Base-by-base conservation (phyloP, 23 tunicate species). In the Ascidia mentula region DNA sequence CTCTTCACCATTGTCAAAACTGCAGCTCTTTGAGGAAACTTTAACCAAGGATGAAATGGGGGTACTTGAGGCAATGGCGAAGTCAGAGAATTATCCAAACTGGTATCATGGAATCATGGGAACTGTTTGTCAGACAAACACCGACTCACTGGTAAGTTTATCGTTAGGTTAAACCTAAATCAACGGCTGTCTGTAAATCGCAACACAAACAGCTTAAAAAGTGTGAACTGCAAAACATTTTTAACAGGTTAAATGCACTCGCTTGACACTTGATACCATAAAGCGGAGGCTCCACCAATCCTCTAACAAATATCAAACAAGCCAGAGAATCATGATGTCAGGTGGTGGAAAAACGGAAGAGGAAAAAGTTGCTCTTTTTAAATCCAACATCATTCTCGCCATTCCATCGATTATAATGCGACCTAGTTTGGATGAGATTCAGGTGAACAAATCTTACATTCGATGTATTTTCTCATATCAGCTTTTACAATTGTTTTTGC, bases 101-200 rank as follows among this genome's bases (percentile, higher is more conserved):
- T 90, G 96, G 96, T 90, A 65, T 42, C 89, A 90, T 76, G 89
- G 89, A 1, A 72, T 90, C 32, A 90, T 87, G 87, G 96, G 87
- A 9, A 80, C 81, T 59, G 69, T 90, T 38, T 90, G 96, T 53
- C 90, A 85, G 46, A 78, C 77, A 75, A 90, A 90, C 40, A 90
- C 96, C 34, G 96, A 90, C 46, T 89, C 96, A 4, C 74, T 90
- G 78, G 96, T 90, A 37, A 79, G 72, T 53, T 53, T 20, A 9
- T 42, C 65, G 7, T 9, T 28, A 20, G 28, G 13, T 53, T 3
- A 5, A 53, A 9, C 24, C 24, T 5, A 20, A 28, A 1, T 53
- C 2, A 53, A 9, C 1, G 24, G 53, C 53, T 15, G 15, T 12
- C 53, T 42, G 53, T 15, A 9, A 12, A 42, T 42, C 12, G 53